Conservation (phyloP, 2,797 vertebrate species). For the Oreochromis mossambicus region DNA sequence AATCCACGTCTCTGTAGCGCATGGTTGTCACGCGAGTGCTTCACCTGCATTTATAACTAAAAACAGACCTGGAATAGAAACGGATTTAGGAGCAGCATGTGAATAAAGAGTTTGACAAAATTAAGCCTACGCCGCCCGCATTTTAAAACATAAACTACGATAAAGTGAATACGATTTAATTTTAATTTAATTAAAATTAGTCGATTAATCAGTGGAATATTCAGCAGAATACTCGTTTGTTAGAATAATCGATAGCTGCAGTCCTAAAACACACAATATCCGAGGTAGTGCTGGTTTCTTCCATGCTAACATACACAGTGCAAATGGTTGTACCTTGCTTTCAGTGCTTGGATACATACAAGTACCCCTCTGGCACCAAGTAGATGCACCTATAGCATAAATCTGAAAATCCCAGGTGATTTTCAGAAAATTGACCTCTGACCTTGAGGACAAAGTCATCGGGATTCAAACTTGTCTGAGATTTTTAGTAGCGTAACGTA, state of each 20-base stretch:
- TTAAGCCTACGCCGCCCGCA: fast-evolving
- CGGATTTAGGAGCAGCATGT: not conserved
- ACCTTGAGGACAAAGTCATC: not conserved
- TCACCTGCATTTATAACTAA: not conserved
- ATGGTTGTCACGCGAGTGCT: not conserved
- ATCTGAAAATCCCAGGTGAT: not conserved
- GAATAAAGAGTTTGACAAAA: not conserved
- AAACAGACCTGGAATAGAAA: not conserved
- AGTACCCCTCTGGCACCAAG: not conserved
- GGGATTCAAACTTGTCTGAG: not conserved
- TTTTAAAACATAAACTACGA: not conserved
- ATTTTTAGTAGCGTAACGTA: not conserved
- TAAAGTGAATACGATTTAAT: not conserved
- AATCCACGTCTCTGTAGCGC: not conserved
- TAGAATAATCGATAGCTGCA: not conserved
- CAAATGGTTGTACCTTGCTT: not conserved
- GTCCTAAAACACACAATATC: not conserved
- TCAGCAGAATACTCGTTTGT: not conserved
- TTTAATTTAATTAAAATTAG: not conserved
- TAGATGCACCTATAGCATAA: not conserved
- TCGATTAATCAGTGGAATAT: not conserved
- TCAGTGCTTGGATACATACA: not conserved
- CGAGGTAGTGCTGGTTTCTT: not conserved
- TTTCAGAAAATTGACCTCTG: not conserved
- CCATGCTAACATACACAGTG: not conserved